Evolutionary conservation across 2,797 vertebrate genomes (phyloP).

Genomic region (Poeciliopsis infans): DNA sequence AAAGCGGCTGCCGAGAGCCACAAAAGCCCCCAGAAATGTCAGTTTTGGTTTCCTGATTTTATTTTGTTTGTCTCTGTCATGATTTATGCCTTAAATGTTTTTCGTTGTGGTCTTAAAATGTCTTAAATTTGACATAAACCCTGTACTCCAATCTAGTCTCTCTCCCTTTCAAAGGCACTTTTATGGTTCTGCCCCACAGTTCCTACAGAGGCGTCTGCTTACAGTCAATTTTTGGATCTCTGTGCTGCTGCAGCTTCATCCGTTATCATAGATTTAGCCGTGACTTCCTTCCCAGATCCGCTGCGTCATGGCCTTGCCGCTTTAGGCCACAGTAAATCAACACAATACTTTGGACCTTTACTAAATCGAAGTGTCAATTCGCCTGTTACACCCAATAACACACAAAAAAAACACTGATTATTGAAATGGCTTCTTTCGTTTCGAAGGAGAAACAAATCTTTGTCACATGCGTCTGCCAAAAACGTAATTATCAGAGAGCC

Average conservation of each 20-base stretch:
- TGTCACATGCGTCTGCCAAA: neutral
- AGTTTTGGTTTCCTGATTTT: too few relatives aligned
- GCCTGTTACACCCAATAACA: neutral
- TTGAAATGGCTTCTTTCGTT: neutral
- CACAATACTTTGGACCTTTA: neutral
- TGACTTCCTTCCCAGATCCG: neutral
- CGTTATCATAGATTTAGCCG: neutral
- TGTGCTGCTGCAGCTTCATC: conserved; percentile 7
- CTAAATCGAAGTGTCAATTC: conserved; percentile 1
- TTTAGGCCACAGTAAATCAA: conserved; percentile 3
- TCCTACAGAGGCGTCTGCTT: conserved; percentile 4
- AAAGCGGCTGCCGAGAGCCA: too few relatives aligned
- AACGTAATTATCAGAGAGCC: neutral
- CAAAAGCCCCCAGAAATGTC: too few relatives aligned
- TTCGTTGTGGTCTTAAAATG: too few relatives aligned
- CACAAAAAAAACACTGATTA: neutral
- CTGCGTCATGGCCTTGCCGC: neutral
- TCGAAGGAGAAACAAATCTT: neutral
- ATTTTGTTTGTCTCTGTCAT: too few relatives aligned
- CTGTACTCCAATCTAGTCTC: conserved; percentile 7
- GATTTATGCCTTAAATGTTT: too few relatives aligned
- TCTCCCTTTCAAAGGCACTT: neutral
- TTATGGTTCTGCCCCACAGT: conserved; percentile 10
- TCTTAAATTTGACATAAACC: too few relatives aligned
- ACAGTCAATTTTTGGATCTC: neutral